Conservation (phyloP, 2,888 invertebrate genomes). For the Teleogryllus oceanicus region DNA sequence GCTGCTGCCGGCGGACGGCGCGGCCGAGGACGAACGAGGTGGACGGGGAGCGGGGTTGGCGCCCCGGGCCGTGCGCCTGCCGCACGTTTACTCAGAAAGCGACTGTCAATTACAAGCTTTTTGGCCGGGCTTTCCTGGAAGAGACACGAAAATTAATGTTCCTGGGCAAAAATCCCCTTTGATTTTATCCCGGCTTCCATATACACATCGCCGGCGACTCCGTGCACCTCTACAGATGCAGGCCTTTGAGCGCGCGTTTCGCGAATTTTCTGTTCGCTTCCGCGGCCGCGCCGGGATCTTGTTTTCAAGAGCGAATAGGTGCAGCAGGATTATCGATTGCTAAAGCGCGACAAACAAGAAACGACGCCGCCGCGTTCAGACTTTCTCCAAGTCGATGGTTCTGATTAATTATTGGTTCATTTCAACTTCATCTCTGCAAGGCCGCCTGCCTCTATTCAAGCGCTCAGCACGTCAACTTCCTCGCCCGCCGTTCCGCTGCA, state of each 20-base stretch:
- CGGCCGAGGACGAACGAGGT: not conserved
- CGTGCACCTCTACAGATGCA: not conserved
- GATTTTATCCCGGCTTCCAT: constrained; percentile 4
- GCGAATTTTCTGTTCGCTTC: not conserved
- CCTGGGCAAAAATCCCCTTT: not conserved
- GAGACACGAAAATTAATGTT: not conserved
- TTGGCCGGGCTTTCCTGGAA: not conserved
- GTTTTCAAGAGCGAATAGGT: no score
- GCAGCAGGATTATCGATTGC: no score
- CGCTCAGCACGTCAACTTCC: no score
- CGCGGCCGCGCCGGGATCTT: no score
- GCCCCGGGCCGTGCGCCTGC: not conserved
- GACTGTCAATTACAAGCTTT: not conserved
- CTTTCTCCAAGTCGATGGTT: no score
- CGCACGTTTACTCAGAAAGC: not conserved
- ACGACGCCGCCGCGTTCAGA: no score
- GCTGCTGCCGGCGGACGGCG: no score
- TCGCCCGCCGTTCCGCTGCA: not conserved
- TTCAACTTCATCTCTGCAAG: no score
- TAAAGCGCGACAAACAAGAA: no score
- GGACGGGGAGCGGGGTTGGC: not conserved
- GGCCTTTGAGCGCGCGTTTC: not conserved
- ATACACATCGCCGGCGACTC: not conserved
- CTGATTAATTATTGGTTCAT: no score
- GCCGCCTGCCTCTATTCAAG: no score